phyloP scores from a whole-genome alignment of 1,140 invertebrate species.

The Brachionus sp. region DNA sequence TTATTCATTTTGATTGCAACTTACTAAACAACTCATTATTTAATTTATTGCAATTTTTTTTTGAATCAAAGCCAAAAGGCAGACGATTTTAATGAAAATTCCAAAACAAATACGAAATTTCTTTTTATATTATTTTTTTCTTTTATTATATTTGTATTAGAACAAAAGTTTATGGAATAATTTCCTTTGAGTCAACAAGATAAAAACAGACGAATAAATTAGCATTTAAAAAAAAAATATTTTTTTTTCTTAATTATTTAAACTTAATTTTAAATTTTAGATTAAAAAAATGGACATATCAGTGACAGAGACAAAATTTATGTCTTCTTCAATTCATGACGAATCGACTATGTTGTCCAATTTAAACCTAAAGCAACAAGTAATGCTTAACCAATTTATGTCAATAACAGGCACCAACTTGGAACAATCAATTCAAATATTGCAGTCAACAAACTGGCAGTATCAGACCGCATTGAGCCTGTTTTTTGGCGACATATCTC shows the following conservation, averaged over 20 bases:
- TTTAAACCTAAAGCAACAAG: constrained; percentile 18
- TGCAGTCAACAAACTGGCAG: neutral
- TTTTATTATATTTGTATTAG: neutral
- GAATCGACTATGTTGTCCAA: neutral
- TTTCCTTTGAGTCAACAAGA: neutral
- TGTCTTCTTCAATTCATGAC: neutral
- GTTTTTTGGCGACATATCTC: constrained; percentile 5
- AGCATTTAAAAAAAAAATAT: neutral
- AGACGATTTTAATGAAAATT: neutral
- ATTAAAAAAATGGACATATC: constrained; percentile 26
- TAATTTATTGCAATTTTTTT: constrained; percentile 8
- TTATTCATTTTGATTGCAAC: neutral
- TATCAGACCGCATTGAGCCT: constrained; percentile 3
- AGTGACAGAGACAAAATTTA: neutral
- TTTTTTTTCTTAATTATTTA: neutral
- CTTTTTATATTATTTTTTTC: neutral
- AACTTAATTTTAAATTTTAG: neutral
- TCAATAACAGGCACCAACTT: constrained; percentile 19
- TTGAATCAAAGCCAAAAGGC: constrained; percentile 20
- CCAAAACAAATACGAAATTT: neutral
- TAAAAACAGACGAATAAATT: constrained; percentile 10
- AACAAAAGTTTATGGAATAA: neutral
- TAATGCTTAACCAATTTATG: constrained; percentile 20
- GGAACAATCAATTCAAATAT: constrained; percentile 32
- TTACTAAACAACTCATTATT: neutral